Conservation (phyloP, 2,888 invertebrate species). For the Pandemis heparana region DNA sequence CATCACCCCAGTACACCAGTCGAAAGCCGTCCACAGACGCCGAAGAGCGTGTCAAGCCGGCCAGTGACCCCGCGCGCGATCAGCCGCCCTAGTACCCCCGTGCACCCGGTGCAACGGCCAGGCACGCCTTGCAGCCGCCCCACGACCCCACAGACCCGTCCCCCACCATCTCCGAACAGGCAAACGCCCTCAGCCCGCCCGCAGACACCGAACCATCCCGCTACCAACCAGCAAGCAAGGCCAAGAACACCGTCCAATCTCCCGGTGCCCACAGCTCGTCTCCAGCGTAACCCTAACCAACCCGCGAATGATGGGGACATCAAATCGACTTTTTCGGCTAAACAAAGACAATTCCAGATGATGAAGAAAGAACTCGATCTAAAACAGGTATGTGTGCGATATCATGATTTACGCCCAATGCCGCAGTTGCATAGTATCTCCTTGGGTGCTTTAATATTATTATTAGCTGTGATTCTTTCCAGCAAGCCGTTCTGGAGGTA, state of each 20-base stretch:
- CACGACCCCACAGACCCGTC: constrained; percentile 53
- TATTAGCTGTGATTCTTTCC: constrained; percentile 31
- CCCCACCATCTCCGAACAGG: constrained; percentile 40
- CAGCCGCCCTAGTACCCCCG: constrained; percentile 66
- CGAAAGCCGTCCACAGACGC: constrained; percentile 67
- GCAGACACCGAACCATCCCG: not conserved
- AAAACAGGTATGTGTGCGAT: constrained; percentile 66
- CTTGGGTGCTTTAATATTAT: no score
- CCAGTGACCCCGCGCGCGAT: constrained; percentile 62
- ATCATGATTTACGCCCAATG: no score
- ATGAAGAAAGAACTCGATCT: constrained; percentile 80
- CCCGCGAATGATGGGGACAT: constrained; percentile 61
- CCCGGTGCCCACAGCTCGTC: constrained; percentile 4
- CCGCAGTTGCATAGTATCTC: no score
- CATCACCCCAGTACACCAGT: constrained; percentile 40
- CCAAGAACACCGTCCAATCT: not conserved
- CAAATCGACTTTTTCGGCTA: constrained; percentile 58
- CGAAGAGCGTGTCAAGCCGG: constrained; percentile 62
- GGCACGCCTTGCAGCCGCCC: constrained; percentile 60
- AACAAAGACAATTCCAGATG: constrained; percentile 66
- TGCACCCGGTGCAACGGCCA: constrained; percentile 50
- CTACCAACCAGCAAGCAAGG: not conserved
- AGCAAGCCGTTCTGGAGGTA: constrained; percentile 74
- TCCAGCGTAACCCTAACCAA: not conserved
- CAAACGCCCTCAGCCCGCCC: constrained; percentile 31